Conservation (phyloP, 37 sponge, comb jelly and placozoan genomes). For the Halichondria panicea region DNA sequence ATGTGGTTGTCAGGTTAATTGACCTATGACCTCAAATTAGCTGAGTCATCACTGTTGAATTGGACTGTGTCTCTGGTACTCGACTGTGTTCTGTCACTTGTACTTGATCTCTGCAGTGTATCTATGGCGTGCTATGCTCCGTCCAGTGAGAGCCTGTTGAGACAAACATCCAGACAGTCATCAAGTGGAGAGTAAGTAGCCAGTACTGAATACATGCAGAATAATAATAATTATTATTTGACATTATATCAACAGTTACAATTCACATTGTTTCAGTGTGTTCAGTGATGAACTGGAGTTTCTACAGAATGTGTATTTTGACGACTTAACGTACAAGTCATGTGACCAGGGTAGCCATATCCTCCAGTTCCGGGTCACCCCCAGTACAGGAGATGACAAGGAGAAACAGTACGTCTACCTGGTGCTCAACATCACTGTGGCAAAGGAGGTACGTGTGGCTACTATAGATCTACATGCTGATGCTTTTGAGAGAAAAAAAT, state of each 20-base stretch:
- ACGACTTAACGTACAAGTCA: no score
- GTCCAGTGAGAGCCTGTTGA: neutral
- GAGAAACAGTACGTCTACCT: slow-evolving; percentile 62
- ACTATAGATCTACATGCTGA: neutral
- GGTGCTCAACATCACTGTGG: slow-evolving; percentile 35
- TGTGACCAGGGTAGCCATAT: no score
- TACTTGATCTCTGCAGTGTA: neutral
- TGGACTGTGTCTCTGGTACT: no score
- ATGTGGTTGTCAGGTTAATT: no score
- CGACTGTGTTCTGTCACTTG: no score
- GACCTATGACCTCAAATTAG: no score
- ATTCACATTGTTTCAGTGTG: neutral
- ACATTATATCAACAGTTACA: neutral
- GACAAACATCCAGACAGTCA: slow-evolving; percentile 13
- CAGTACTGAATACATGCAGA: neutral
- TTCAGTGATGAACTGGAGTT: slow-evolving; percentile 57
- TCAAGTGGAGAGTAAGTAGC: slow-evolving; percentile 2
- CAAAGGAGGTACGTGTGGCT: neutral
- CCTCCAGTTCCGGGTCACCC: slow-evolving; percentile 56
- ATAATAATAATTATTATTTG: neutral
- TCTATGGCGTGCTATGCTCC: no score
- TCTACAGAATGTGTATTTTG: slow-evolving; percentile 41
- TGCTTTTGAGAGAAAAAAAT: neutral
- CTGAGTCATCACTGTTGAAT: no score
- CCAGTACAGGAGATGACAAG: slow-evolving; percentile 65